Evolutionary conservation across 2,888 invertebrate genomes (phyloP), one percentile per base, ranked within the genome.

Genomic region (Ctenicera cuprea): DNA sequence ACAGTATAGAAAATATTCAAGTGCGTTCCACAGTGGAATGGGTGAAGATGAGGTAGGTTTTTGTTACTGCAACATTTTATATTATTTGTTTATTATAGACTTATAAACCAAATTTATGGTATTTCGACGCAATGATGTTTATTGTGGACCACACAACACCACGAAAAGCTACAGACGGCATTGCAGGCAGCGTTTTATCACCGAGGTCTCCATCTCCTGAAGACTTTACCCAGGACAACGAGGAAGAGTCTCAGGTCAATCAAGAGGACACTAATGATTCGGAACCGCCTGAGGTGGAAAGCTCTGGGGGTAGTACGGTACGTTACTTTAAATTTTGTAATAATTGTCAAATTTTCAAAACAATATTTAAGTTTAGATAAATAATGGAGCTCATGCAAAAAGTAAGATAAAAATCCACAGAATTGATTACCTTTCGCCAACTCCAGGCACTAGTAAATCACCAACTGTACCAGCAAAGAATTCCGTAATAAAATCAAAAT

Each of bases 41-140:
- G 43, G 43, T 16, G 16, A 45, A n/a, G 43, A 45, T 14, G 43
- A 45, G n/a, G 57, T 57, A 57, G 26, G 12, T 57, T 18, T 61
- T 16, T 61, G 16, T 14, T 61, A 38, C 61, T 38, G 11, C 30
- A 57, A 57, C 38, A 38, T 12, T 4, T 38, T 38, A 4, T 12
- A 38, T 11, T n/a, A n/a, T 38, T 12, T 38, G 30, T 33, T 57
- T 57, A 14, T 30, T 57, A 14, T 61, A 61, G 61, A 18, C 20
- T 61, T 61, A 61, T 37, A 37, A 14, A 38, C 61, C 61, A 37
- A 61, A 37, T 9, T 38, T 61, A 61, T 61, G 61, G 61, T 61
- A 61, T 41, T 61, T 38, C 16, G 7, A 41, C 11, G 16, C 33
- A 16, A 37, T 61, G 37, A 11, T 61, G 18, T 61, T 30, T 52